Conservation (phyloP, 2,113 vertebrate genomes). For the Leptobrachium ailaonicum region DNA sequence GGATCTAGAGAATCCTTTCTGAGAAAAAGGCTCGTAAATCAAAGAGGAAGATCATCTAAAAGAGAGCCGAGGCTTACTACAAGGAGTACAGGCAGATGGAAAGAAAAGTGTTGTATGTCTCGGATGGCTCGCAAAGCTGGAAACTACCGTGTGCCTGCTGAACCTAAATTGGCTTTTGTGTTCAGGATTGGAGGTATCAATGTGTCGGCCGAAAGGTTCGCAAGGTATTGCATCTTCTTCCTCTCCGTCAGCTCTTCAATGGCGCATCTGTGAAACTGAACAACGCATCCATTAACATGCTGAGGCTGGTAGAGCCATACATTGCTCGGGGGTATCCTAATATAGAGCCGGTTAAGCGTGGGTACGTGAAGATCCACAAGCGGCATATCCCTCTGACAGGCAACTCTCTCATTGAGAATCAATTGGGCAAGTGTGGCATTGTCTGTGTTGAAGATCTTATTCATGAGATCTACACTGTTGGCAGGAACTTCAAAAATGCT, state of each 20-base stretch:
- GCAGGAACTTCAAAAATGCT: too few species aligned
- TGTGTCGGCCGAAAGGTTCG: conserved; percentile 95
- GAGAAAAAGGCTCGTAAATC: conserved; percentile 85
- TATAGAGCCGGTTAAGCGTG: too few species aligned
- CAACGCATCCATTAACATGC: conserved; percentile 96
- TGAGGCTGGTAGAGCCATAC: too few species aligned
- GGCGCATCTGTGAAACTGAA: conserved; percentile 92
- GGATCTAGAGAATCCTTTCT: conserved; percentile 79
- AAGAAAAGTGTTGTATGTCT: conserved; percentile 83
- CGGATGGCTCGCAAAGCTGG: conserved; percentile 91
- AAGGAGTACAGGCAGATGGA: conserved; percentile 93
- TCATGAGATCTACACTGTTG: too few species aligned
- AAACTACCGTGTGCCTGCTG: conserved; percentile 92
- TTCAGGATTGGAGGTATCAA: conserved; percentile 94
- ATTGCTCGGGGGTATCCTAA: too few species aligned
- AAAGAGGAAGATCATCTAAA: conserved; percentile 87
- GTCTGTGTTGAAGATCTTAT: too few species aligned
- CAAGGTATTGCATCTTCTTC: conserved; percentile 95
- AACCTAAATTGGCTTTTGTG: conserved; percentile 93
- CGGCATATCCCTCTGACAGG: too few species aligned
- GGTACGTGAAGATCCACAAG: too few species aligned
- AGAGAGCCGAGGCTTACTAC: conserved; percentile 87
- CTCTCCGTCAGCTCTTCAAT: too few species aligned
- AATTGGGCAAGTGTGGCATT: too few species aligned
- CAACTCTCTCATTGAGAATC: too few species aligned